phyloP scores from a whole-genome alignment of 2,113 vertebrate species.

The Megatriorchis doriae region DNA sequence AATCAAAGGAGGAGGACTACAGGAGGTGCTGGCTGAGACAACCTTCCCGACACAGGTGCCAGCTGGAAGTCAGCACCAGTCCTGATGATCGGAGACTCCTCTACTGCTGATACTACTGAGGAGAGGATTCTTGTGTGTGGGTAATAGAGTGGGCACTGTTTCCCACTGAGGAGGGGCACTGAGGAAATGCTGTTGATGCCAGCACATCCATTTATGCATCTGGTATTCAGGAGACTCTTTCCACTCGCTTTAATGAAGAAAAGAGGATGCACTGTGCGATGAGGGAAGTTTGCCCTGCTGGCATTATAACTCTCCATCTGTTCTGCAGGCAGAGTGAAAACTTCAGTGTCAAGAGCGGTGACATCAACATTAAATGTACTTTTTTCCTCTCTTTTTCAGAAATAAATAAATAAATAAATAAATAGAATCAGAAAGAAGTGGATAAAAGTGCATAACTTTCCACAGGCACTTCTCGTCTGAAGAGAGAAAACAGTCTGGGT shows the following conservation, averaged over 20 bases:
- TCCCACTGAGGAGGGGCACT: background rate
- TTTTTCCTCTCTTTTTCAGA: background rate
- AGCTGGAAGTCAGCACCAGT: background rate
- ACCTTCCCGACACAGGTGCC: background rate
- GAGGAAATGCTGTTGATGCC: background rate
- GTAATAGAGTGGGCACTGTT: background rate
- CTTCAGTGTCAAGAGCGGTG: background rate
- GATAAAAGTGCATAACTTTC: constrained; percentile 59
- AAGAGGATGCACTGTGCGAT: background rate
- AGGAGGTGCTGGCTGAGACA: background rate
- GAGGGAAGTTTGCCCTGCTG: constrained; percentile 5
- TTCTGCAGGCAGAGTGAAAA: constrained; percentile 16
- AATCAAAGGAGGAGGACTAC: background rate
- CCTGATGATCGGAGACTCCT: background rate
- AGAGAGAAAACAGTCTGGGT: constrained; percentile 35
- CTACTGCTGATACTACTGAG: background rate
- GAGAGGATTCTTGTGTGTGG: fast-evolving
- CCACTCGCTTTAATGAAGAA: background rate
- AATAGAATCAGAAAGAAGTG: background rate
- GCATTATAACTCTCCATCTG: constrained; percentile 21
- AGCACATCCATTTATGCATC: background rate
- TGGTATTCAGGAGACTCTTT: background rate
- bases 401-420: background rate
- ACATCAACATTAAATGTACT: constrained; percentile 32
- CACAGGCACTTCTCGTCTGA: constrained; percentile 51